A percentile compares a stretch with the other conserved stretches of the same genome.
Conservation (phyloP, 2,113 vertebrate species). For the Nothobranchius kuhntae region DNA sequence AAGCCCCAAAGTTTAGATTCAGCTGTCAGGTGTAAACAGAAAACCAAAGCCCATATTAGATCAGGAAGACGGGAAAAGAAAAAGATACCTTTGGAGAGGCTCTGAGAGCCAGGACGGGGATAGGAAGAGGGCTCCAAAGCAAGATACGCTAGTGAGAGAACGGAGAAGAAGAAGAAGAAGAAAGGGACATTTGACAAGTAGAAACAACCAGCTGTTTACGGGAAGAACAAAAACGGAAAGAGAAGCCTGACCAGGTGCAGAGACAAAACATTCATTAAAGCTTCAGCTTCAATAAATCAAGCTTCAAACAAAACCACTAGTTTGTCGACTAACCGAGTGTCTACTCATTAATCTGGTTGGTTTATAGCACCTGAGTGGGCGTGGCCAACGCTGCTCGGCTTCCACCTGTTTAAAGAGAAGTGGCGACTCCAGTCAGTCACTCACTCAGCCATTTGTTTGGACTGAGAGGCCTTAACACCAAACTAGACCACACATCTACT, state of each 20-base stretch:
- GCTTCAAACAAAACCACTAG: slow-evolving; percentile 37
- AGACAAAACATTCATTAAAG: slow-evolving; percentile 3
- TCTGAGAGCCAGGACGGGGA: slow-evolving; percentile 79
- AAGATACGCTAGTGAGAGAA: slow-evolving; percentile 75
- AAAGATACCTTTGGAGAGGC: slow-evolving; percentile 81
- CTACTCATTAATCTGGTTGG: slow-evolving; percentile 43
- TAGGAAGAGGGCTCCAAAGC: slow-evolving; percentile 78
- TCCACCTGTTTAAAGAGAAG: slow-evolving; percentile 68
- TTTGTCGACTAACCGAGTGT: slow-evolving; percentile 19
- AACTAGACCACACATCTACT: too few relatives aligned
- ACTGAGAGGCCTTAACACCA: neutral
- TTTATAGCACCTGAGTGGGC: slow-evolving; percentile 61
- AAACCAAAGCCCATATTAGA: slow-evolving; percentile 1
- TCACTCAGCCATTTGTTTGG: slow-evolving; percentile 7
- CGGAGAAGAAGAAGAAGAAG: slow-evolving; percentile 16
- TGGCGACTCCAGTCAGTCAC: slow-evolving; percentile 34
- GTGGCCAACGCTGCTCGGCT: slow-evolving; percentile 40
- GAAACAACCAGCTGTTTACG: neutral
- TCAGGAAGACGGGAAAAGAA: slow-evolving; percentile 20
- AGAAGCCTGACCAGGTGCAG: neutral
- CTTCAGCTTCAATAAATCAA: slow-evolving; percentile 31
- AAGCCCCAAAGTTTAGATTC: slow-evolving; percentile 2
- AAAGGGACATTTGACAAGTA: slow-evolving; percentile 10
- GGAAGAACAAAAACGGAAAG: slow-evolving; percentile 5
- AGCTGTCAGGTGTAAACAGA: neutral